Base-by-base conservation (phyloP, 2,888 invertebrate genomes). In the Phalangium opilio region DNA sequence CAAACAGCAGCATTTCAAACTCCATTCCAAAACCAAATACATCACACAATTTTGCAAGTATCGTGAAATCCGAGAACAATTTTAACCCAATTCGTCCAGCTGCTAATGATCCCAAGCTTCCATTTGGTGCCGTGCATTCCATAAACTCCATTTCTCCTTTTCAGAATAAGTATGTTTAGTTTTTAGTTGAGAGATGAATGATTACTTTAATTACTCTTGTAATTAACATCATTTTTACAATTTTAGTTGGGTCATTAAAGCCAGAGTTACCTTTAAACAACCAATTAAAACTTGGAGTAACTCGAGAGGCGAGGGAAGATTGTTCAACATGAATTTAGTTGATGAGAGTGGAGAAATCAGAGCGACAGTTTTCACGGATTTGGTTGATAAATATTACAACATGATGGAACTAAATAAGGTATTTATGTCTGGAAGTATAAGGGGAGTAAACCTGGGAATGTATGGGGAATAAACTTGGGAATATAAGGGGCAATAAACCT, bases 271-370 rank as follows among this genome's bases (percentile, higher is more conserved):
- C 50, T 77, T 75, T 57, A 96, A 96, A 64, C 74, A 81, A 0
- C 62, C 71, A 0, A 77, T 95, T 41, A 76, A 84, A 49, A 81
- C 79, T 0, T 96, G 90, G 87, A 84, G 79, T 52, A 96, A 96
- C 67, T 54, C 57, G 12, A 43, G 47, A n/a, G 91, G 93, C 0
- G 90, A 91, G 66, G 96, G 96, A 1, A 86, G 87, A 64, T 70
- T 96, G 2, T 96, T 96, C 65, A 84, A 79, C 51, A 77, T 93
- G 70, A 90, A 90, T 66, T 68, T 96, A n/a, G 71, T 84, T 51
- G 96, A 96, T 66, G 89, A 90, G 60, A 82, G 80, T 50, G 91
- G 93, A 2, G 93, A 95, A 68, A 93, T 96, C 56, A 72, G 87
- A 52, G 83, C 82, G 35, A 93, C 93, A 0, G 90, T 79, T 2